phyloP scores from a whole-genome alignment of 1,140 invertebrate genomes.

The Atopsyche davidsoni region DNA sequence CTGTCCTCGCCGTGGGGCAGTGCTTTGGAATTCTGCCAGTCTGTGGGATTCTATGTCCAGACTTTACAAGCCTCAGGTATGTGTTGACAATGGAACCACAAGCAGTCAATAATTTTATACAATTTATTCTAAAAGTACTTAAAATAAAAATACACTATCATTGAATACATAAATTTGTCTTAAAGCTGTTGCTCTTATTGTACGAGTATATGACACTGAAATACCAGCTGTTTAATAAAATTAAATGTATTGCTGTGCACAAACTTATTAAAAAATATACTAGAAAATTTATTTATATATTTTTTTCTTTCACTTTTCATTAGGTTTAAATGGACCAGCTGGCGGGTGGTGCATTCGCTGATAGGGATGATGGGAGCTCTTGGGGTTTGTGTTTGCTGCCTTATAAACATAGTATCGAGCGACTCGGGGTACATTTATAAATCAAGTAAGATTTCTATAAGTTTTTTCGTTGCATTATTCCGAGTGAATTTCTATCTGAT shows the following conservation, averaged over 20 bases:
- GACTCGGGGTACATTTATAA: too few relatives aligned
- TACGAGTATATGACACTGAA: too few relatives aligned
- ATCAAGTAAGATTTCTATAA: too few relatives aligned
- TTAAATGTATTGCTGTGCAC: too few relatives aligned
- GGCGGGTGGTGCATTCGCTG: background rate
- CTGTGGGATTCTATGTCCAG: constrained; percentile 8
- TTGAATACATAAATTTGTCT: too few relatives aligned
- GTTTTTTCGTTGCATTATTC: too few relatives aligned
- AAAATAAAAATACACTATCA: too few relatives aligned
- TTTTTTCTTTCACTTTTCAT: constrained; percentile 2
- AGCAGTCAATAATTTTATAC: too few relatives aligned
- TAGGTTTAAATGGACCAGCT: constrained; percentile 10
- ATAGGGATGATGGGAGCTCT: background rate
- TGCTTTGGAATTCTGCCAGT: constrained; percentile 19
- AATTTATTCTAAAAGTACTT: too few relatives aligned
- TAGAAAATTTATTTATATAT: background rate
- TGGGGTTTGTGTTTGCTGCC: background rate
- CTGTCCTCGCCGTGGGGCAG: constrained; percentile 16
- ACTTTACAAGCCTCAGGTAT: constrained; percentile 18
- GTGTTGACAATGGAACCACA: background rate
- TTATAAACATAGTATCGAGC: background rate
- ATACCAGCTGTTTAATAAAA: too few relatives aligned
- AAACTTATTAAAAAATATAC: background rate
- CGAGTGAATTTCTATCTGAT: too few relatives aligned
- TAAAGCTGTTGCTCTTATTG: too few relatives aligned